phyloP scores from a whole-genome alignment of 1,140 invertebrate genomes.

The Lutraria rhynchaena region DNA sequence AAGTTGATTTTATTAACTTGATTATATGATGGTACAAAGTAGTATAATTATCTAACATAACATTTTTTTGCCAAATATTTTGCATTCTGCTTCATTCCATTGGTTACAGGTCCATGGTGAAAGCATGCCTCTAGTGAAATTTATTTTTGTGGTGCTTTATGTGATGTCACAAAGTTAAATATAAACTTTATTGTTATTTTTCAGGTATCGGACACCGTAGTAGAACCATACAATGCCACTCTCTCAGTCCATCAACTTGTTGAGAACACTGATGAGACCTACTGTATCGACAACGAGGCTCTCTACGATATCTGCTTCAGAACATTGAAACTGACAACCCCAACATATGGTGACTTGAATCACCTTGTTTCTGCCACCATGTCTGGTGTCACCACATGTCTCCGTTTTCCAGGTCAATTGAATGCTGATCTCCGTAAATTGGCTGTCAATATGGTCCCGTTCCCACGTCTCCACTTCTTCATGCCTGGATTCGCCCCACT shows the following conservation, averaged over 20 bases:
- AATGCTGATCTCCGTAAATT: constrained; percentile 93
- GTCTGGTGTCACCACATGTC: constrained; percentile 89
- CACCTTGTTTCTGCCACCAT: constrained; percentile 85
- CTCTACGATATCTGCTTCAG: constrained; percentile 92
- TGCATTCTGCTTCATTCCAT: no score
- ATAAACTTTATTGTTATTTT: no score
- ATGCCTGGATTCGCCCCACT: constrained; percentile 91
- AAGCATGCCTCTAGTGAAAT: no score
- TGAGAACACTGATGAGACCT: constrained; percentile 88
- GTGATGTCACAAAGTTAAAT: no score
- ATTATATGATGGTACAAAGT: no score
- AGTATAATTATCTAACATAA: no score
- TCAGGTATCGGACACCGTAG: constrained; percentile 85
- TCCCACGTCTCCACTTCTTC: constrained; percentile 91
- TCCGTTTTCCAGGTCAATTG: constrained; percentile 90
- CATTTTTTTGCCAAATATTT: no score
- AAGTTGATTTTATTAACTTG: no score
- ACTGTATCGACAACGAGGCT: constrained; percentile 88
- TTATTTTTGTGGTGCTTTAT: no score
- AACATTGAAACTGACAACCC: constrained; percentile 87
- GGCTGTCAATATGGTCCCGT: constrained; percentile 90
- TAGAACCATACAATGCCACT: constrained; percentile 85
- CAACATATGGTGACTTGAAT: constrained; percentile 86
- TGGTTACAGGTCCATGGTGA: no score
- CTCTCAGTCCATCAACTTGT: constrained; percentile 90